Evolutionary conservation across 2,888 invertebrate genomes (phyloP).

Genomic region (Carpatolechia fugitivella): DNA sequence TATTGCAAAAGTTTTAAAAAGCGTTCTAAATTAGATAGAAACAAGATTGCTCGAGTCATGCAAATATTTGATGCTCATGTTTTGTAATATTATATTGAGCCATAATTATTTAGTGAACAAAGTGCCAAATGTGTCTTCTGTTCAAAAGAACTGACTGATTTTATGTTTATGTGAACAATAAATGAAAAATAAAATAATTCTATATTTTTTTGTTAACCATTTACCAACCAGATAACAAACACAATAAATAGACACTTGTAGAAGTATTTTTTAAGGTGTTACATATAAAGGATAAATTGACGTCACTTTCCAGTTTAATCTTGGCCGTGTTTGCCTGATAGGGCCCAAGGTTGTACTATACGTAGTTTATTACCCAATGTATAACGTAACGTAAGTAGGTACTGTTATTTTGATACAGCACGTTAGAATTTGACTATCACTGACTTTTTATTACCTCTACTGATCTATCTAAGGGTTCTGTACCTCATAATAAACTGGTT

Average conservation of each 20-base stretch:
- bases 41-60: background rate
- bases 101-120: conserved; percentile 72
- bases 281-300: background rate
- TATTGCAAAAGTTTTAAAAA: no score
- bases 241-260: no score
- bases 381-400: background rate
- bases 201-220: no score
- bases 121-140: conserved; percentile 76
- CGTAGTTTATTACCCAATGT: conserved; percentile 7
- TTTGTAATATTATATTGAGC: conserved; percentile 41
- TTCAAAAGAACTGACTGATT: conserved; percentile 73
- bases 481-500: no score
- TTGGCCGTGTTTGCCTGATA: background rate
- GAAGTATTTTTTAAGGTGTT: no score
- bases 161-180: conserved; percentile 49
- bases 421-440: conserved; percentile 25
- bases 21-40: no score
- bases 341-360: background rate
- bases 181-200: conserved; percentile 29
- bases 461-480: background rate
- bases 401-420: background rate
- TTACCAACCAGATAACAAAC: no score
- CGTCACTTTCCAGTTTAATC: background rate
- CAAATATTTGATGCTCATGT: conserved; percentile 33
- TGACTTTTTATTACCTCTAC: conserved; percentile 17